Base-by-base conservation (phyloP, 2,797 vertebrate species). In the Eutrigla gurnardus region DNA sequence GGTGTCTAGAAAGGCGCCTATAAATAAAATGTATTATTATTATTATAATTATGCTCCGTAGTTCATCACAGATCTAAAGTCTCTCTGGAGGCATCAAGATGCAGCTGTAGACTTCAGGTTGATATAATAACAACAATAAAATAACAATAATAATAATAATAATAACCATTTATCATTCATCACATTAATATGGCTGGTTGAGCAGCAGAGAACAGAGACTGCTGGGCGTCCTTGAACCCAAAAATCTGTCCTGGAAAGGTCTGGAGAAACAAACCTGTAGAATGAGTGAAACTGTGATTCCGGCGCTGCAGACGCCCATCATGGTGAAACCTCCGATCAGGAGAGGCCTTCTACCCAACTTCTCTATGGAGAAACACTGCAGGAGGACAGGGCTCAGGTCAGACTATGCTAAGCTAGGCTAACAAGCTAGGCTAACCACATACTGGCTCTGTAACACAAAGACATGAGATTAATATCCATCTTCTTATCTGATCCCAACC, bases 281-380 rank as follows among this genome's bases (percentile, higher is more conserved):
- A 81, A 96, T 87, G 50, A 97, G 92, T 3, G 96, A 87, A 32
- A 95, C 0, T 0, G 97, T 97, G 86, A 98, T 96, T 77, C 96
- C 96, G 18, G 94, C 92, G 0, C 91, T 96, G 92, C 96, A 97
- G 59, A 97, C 18, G 9, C 96, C 96, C 96, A 98, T 97, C 70
- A 95, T 76, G 2, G 91, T 86, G 84, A 98, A 98, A 0, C 97
- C 97, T 0, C 93, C 93, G 45, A 98, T 95, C 88, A 97, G 92
- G 43, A 98, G 94, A 3, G 96, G 96, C 68, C 96, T 94, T 65
- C 97, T 91, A 49, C 97, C 97, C 84, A 97, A 77, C 82, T 92
- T 95, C 91, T 98, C 97, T 0, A 98, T 96, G 54, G 96, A 96
- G 71, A 97, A 95, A 83, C 97, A 97, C 97, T 98, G 76, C 6